Evolutionary conservation across 1,140 invertebrate genomes (phyloP).

Genomic region (Anoplolepis gracilipes): DNA sequence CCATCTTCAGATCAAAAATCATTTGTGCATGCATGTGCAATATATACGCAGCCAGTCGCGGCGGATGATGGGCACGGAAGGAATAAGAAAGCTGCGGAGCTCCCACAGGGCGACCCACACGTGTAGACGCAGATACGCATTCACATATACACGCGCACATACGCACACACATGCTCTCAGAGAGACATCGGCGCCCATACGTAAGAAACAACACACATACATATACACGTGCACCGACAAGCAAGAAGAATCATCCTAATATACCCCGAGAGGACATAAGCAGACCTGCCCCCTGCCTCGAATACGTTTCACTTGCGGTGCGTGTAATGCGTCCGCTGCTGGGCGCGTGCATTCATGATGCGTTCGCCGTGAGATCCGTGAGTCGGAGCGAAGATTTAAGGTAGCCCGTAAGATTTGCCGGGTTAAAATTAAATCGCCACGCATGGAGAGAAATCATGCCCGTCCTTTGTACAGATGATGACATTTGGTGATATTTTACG

Average conservation of each 20-base stretch:
- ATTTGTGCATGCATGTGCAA: background rate
- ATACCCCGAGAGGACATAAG: conserved; percentile 68
- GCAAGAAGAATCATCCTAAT: conserved; percentile 74
- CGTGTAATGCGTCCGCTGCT: conserved; percentile 51
- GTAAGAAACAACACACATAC: conserved; percentile 1
- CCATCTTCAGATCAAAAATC: conserved; percentile 20
- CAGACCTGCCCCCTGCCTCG: conserved; percentile 72
- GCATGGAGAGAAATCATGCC: background rate
- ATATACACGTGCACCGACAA: conserved; percentile 37
- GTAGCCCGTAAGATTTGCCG: conserved; percentile 54
- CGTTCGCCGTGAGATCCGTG: conserved; percentile 69
- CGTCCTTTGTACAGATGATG: background rate
- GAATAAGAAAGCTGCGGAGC: conserved; percentile 71
- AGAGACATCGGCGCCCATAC: conserved; percentile 63
- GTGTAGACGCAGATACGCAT: background rate
- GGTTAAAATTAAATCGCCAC: conserved; percentile 61
- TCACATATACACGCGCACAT: background rate
- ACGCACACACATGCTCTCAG: conserved; percentile 29
- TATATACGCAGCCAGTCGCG: background rate
- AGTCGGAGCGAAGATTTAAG: conserved; percentile 46
- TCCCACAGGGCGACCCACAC: conserved; percentile 73
- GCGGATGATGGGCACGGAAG: conserved; percentile 48
- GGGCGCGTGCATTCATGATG: conserved; percentile 63
- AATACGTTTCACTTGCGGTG: conserved; percentile 67
- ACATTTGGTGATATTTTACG: background rate